Conservation (phyloP, 2,113 vertebrate genomes). For the Crocuta crocuta region DNA sequence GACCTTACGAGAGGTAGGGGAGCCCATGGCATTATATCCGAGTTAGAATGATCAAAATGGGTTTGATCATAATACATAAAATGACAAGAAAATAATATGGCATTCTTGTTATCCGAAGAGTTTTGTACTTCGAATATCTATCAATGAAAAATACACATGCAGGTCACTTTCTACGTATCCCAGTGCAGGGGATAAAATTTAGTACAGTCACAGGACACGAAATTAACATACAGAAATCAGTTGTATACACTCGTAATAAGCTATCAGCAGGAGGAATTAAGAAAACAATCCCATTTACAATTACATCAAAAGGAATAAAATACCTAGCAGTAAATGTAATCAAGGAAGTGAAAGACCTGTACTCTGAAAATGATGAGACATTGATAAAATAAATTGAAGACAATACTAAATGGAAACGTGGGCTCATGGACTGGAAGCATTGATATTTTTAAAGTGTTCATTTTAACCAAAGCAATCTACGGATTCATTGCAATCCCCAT, state of each 20-base stretch:
- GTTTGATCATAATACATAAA: not conserved
- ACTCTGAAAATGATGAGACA: not conserved
- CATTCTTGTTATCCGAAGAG: conserved; percentile 2
- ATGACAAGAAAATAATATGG: conserved; percentile 39
- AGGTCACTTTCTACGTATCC: conserved; percentile 35
- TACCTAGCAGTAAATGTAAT: not conserved
- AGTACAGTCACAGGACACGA: not conserved
- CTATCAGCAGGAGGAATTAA: not conserved
- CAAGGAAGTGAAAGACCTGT: not conserved
- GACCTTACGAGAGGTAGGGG: conserved; percentile 5
- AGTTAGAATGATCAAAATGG: conserved; percentile 26
- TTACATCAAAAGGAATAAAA: not conserved
- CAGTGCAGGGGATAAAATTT: conserved; percentile 49
- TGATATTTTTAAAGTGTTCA: not conserved
- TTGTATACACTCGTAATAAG: not conserved
- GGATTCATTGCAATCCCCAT: not conserved
- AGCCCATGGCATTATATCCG: not conserved
- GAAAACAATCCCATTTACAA: not conserved
- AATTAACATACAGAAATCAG: not conserved
- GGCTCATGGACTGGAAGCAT: not conserved
- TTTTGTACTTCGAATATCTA: conserved; percentile 52
- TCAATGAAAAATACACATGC: conserved; percentile 1
- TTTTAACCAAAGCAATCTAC: not conserved
- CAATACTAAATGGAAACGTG: not conserved
- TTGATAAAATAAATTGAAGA: not conserved